Conservation (phyloP, 2,888 invertebrate genomes). For the Cephonodes hylas region DNA sequence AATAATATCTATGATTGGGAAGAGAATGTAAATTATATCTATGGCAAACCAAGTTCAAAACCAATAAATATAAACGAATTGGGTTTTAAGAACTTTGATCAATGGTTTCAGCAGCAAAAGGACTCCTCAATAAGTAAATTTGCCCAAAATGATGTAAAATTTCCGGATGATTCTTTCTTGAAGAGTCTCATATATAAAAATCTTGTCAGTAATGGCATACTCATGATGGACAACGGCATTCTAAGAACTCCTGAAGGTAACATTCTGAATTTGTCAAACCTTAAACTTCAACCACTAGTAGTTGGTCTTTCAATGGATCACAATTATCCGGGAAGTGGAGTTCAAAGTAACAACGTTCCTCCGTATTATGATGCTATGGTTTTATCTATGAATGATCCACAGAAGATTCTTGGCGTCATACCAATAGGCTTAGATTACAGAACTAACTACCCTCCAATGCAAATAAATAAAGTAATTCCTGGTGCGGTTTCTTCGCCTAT, state of each 20-base stretch:
- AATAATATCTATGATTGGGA: not conserved
- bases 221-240: conserved; percentile 34
- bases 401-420: conserved; percentile 51
- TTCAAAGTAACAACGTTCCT: conserved; percentile 12
- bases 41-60: not conserved
- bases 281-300: conserved; percentile 49
- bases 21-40: not conserved
- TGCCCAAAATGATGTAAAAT: conserved; percentile 16
- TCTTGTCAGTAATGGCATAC: conserved; percentile 42
- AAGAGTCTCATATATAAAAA: conserved; percentile 36
- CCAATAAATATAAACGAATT: not conserved
- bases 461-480: not conserved
- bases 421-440: conserved; percentile 43
- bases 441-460: conserved; percentile 10
- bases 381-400: conserved; percentile 42
- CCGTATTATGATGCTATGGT: conserved; percentile 50
- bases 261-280: conserved; percentile 34
- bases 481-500: not conserved
- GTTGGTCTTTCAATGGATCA: conserved; percentile 44
- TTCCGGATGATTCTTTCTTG: not conserved
- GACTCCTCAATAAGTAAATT: conserved; percentile 25
- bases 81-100: conserved; percentile 29
- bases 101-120: conserved; percentile 47
- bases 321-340: conserved; percentile 12
- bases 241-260: conserved; percentile 40